Evolutionary conservation across 2,113 vertebrate species (phyloP).

Genomic region (Tragelaphus buxtoni): DNA sequence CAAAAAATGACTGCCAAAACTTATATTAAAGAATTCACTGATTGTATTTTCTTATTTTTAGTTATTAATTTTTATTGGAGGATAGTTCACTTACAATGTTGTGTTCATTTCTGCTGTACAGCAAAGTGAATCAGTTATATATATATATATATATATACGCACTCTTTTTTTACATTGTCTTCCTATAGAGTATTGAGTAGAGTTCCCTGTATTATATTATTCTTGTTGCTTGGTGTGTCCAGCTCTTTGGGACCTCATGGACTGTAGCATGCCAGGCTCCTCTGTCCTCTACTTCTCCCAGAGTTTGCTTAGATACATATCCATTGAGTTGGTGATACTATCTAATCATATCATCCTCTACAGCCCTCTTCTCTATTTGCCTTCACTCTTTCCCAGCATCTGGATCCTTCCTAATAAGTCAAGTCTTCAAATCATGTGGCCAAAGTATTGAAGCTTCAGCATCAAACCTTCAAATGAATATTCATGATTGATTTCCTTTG

Average conservation of each 20-base stretch:
- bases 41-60: not conserved
- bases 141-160: too few species aligned
- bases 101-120: not conserved
- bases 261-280: not conserved
- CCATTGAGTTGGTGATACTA: not conserved
- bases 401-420: not conserved
- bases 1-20: not conserved
- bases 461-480: not conserved
- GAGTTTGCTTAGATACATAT: not conserved
- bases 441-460: not conserved
- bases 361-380: not conserved
- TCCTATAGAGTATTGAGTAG: not conserved
- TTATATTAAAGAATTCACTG: not conserved
- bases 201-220: not conserved
- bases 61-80: not conserved
- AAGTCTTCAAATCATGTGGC: not conserved
- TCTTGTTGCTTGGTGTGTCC: not conserved
- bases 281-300: not conserved
- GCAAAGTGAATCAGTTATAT: not conserved
- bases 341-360: not conserved
- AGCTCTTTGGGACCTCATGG: not conserved
- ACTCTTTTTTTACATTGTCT: not conserved
- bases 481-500: not conserved
- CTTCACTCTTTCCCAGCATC: not conserved
- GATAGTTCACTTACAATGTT: not conserved